Evolutionary conservation across 2,888 invertebrate species (phyloP).

Genomic region (Diploptera punctata): DNA sequence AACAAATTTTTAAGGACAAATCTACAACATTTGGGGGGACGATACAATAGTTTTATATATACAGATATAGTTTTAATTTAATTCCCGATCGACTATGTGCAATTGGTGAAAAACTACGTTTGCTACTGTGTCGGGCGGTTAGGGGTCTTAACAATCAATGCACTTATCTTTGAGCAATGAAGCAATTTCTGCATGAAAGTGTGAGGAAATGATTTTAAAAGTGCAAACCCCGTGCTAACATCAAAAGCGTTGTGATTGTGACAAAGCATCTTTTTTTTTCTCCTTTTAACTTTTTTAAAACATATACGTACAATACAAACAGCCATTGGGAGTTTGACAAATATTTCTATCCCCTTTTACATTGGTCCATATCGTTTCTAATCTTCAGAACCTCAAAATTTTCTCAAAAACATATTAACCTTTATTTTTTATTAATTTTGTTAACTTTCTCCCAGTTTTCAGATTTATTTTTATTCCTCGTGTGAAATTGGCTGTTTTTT

Average conservation of each 20-base stretch:
- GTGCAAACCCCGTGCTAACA: constrained; percentile 6
- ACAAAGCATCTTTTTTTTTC: neutral
- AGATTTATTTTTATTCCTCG: neutral
- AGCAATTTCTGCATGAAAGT: constrained; percentile 17
- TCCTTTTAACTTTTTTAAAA: neutral
- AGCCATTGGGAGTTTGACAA: constrained; percentile 1
- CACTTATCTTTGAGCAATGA: constrained; percentile 32
- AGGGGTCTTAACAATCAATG: constrained; percentile 31
- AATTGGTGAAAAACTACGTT: constrained; percentile 25
- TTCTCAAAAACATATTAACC: too few species aligned
- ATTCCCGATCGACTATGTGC: constrained; percentile 19
- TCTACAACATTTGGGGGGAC: neutral
- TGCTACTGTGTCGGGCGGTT: constrained; percentile 1
- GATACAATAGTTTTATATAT: too few species aligned
- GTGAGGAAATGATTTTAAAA: neutral
- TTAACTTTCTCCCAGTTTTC: too few species aligned
- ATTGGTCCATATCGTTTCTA: constrained; percentile 31
- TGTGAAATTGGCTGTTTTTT: neutral
- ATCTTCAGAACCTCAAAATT: too few species aligned
- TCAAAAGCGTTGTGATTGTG: constrained; percentile 12
- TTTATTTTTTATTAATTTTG: too few species aligned
- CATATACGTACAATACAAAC: constrained; percentile 5
- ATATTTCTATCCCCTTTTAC: constrained; percentile 20
- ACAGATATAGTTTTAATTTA: neutral
- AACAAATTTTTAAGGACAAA: too few species aligned